Percentiles rank a stretch among this genome's conserved stretches.
phyloP scores from a whole-genome alignment of 1,140 invertebrate genomes.

The Acromyrmex charruanus region DNA sequence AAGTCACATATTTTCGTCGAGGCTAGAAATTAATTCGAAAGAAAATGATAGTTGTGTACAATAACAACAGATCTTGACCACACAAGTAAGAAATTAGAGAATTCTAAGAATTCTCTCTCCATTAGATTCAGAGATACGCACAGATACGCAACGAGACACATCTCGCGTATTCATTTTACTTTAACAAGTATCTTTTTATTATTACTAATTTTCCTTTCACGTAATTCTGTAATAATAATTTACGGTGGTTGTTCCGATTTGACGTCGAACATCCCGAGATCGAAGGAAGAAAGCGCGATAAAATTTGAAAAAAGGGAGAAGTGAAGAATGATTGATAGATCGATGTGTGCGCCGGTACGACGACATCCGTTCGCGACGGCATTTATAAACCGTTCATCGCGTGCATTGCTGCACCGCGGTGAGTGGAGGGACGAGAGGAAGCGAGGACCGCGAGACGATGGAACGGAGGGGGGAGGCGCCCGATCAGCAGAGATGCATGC shows the following conservation, averaged over 20 bases:
- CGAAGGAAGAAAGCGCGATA: not conserved
- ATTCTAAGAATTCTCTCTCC: not conserved
- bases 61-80: not conserved
- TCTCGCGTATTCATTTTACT: not conserved
- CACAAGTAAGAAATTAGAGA: not conserved
- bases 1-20: conserved; percentile 18
- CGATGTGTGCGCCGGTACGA: conserved; percentile 34
- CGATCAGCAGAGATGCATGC: conserved; percentile 79
- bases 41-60: not conserved
- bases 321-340: not conserved
- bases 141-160: not conserved
- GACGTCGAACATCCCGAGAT: not conserved
- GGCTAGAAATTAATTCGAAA: not conserved
- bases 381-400: conserved; percentile 73
- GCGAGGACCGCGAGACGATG: conserved; percentile 35
- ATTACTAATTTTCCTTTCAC: not conserved
- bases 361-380: conserved; percentile 67
- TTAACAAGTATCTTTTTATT: not conserved
- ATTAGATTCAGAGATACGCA: not conserved
- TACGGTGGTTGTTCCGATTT: not conserved
- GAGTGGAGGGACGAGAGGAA: conserved; percentile 58
- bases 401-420: conserved; percentile 64
- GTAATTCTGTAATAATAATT: not conserved
- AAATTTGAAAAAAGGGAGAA: not conserved
- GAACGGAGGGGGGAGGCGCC: conserved; percentile 32